Evolutionary conservation across 2,888 invertebrate species (phyloP).

Genomic region (Antheraea assamensis): DNA sequence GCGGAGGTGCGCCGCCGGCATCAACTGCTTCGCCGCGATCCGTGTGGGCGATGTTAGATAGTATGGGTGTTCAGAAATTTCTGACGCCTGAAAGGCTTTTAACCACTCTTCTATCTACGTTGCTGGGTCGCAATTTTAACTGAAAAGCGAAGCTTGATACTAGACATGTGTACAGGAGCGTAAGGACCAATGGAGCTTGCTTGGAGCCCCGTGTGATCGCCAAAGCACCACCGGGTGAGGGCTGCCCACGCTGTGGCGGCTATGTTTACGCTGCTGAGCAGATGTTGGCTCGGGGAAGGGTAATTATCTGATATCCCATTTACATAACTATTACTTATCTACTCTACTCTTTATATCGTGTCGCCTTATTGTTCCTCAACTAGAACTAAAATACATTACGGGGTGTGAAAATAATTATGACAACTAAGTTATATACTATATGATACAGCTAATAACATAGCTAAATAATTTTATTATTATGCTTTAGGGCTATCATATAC

Average conservation of each 20-base stretch:
- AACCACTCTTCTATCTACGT: conserved; percentile 76
- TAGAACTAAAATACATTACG: background rate
- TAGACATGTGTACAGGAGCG: conserved; percentile 62
- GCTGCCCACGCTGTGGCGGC: conserved; percentile 94
- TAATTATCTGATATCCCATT: conserved; percentile 74
- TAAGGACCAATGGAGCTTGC: conserved; percentile 84
- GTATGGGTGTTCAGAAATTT: conserved; percentile 64
- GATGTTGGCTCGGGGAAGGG: conserved; percentile 94
- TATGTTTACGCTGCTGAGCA: conserved; percentile 95
- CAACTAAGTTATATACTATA: background rate
- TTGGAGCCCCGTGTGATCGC: conserved; percentile 88
- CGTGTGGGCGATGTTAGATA: conserved; percentile 66
- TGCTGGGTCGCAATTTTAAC: conserved; percentile 50
- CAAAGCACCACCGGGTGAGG: conserved; percentile 92
- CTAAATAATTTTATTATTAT: conserved; percentile 39
- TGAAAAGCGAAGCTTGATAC: conserved; percentile 45
- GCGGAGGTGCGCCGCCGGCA: conserved; percentile 81
- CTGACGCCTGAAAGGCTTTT: conserved; percentile 70
- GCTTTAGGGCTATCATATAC: conserved; percentile 92
- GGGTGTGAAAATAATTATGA: background rate
- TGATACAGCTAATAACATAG: background rate
- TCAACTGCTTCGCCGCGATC: conserved; percentile 73
- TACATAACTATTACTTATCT: background rate
- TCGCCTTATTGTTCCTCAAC: background rate
- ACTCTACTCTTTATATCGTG: background rate